These are phyloP conservation scores for Bettongia penicillata DNA, from an alignment of 2,113 vertebrate species.

Conservation along the genomic window DNA sequence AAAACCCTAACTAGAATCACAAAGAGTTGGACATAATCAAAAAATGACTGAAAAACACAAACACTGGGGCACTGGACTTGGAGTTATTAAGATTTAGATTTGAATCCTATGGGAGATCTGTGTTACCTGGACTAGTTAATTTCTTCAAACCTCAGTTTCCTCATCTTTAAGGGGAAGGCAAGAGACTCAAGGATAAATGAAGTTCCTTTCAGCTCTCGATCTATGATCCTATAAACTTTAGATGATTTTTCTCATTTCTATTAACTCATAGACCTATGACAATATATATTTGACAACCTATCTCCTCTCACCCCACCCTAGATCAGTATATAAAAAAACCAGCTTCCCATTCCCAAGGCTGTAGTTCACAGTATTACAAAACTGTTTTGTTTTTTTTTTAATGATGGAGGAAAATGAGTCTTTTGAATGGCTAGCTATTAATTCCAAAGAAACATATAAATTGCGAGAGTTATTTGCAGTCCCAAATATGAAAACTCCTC, in stretches of 20 bases:
- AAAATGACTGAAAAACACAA: not conserved
- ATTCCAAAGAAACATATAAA: not conserved
- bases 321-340: not conserved
- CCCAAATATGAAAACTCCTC: not conserved
- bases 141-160: not conserved
- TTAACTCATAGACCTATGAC: not conserved
- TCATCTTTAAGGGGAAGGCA: not conserved
- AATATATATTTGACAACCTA: not conserved
- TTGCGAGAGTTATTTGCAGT: not conserved
- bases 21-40: not conserved
- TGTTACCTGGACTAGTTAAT: not conserved
- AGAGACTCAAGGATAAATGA: not conserved
- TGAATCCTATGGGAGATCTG: not conserved
- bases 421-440: not conserved
- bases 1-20: not conserved
- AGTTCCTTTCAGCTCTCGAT: not conserved
- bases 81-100: not conserved
- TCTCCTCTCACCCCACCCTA: not conserved
- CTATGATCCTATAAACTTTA: not conserved
- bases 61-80: not conserved
- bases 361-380: not conserved
- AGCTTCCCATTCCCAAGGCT: not conserved
- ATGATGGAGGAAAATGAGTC: not conserved
- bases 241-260: not conserved
- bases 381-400: not conserved